Conservation (phyloP, 2,888 invertebrate genomes). For the Orchesella flavescens region DNA sequence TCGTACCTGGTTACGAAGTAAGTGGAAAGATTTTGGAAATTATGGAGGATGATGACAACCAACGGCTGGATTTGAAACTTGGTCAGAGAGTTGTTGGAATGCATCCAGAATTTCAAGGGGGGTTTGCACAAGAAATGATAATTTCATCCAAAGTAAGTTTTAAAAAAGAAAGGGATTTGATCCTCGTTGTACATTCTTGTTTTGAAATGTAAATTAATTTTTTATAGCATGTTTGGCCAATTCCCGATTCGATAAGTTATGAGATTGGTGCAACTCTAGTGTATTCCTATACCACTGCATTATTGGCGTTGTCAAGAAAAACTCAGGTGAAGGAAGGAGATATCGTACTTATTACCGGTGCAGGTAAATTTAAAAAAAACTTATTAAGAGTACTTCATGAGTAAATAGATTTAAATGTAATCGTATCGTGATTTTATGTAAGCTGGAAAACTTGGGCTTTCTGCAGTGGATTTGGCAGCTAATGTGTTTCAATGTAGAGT, state of each 20-base stretch:
- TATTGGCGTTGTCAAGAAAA: constrained; percentile 79
- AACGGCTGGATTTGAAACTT: constrained; percentile 75
- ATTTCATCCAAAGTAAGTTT: constrained; percentile 74
- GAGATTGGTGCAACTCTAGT: constrained; percentile 78
- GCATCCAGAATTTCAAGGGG: constrained; percentile 77
- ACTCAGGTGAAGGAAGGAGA: constrained; percentile 77
- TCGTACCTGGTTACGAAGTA: constrained; percentile 81
- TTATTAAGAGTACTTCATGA: no score
- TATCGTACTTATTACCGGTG: constrained; percentile 79
- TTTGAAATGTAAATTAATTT: no score
- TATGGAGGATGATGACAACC: constrained; percentile 70
- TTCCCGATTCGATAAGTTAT: constrained; percentile 77
- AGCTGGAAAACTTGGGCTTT: constrained; percentile 75
- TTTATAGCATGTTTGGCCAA: constrained; percentile 78
- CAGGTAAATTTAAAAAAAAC: no score
- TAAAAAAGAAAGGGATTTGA: no score
- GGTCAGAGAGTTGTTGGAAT: constrained; percentile 80
- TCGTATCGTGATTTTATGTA: no score
- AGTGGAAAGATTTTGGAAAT: constrained; percentile 79
- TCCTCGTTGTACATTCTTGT: background rate
- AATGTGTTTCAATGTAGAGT: constrained; percentile 82
- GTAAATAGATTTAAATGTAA: no score
- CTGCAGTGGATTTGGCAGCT: constrained; percentile 82
- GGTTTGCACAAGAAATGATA: constrained; percentile 79
- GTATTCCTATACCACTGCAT: constrained; percentile 80